Base-by-base conservation (phyloP, 2,113 vertebrate species). In the Hyaena hyaena region DNA sequence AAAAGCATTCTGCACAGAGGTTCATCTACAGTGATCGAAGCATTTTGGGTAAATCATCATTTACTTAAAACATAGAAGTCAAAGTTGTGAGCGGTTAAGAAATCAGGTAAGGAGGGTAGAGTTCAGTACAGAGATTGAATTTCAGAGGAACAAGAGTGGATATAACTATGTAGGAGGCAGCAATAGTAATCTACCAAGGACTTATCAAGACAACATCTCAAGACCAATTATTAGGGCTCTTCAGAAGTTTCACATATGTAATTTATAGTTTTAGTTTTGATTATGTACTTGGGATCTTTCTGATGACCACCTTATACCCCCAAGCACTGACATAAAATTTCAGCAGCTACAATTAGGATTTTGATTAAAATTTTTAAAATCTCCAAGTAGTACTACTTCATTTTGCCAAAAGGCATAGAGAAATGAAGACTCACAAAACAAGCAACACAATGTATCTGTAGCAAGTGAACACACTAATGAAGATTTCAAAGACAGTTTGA, bases 181-280 rank as follows among this genome's bases (percentile, higher is more conserved):
- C 71, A 45, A 63, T 2, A 68, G 53, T 65, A 48, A 76, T 81
- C 43, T 63, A n/a, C 43, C 19, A 88, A 88, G 21, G 43, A 31
- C 35, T 63, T 53, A 58, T 86, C 45, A 68, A 90, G 74, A 68
- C 35, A 74, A 58, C 21, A 5, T 68, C 39, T 76, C 48, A 82
- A 58, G 8, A 50, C 9, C 24, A 74, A 79, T 68, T 68, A 33
- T 50, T 28, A 50, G 2, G 14, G 55, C 17, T 23, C 11, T 14
- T 26, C 55, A 45, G 35, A 28, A 28, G 24, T 53, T 73, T 79
- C 90, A 93, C 86, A 81, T 19, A 53, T 65, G 28, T 87, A 23
- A 65, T 79, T 91, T 79, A 28, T 83, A 83, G 45, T 55, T 95
- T 76, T 73, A 48, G 26, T 50, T 97, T 45, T 90, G 73, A 82